A percentile compares a stretch with the other conserved stretches of the same genome.
These are phyloP conservation scores for Gephyroberyx darwinii DNA, from an alignment of 2,797 vertebrate genomes.

Conservation along the genomic window DNA sequence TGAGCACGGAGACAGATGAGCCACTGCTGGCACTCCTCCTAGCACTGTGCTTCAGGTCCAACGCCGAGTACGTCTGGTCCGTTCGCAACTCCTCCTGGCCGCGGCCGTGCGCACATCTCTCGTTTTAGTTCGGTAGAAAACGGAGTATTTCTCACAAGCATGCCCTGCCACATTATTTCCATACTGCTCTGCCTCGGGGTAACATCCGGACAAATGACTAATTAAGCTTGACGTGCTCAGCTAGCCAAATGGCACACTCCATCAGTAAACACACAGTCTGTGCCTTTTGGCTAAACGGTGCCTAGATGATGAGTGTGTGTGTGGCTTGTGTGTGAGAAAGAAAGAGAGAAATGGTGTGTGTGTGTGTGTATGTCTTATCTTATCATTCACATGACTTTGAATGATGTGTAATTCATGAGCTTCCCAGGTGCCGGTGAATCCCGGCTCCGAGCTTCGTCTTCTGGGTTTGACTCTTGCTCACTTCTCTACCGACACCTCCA, in stretches of 20 bases:
- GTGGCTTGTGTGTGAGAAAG: slow-evolving; percentile 2
- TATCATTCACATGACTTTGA: slow-evolving; percentile 27
- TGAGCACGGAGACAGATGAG: not conserved
- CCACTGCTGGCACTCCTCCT: slow-evolving; percentile 3
- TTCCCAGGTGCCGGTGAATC: slow-evolving; percentile 46
- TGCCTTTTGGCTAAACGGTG: slow-evolving; percentile 29
- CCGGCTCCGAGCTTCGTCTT: not conserved
- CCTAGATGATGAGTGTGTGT: slow-evolving; percentile 6
- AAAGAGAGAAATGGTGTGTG: slow-evolving; percentile 6
- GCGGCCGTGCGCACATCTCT: not conserved
- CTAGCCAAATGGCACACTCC: slow-evolving; percentile 31
- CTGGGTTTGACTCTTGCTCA: slow-evolving; percentile 11
- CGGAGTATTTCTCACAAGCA: slow-evolving; percentile 11
- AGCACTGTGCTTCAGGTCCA: not conserved
- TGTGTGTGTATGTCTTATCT: slow-evolving; percentile 17
- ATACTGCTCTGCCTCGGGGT: slow-evolving; percentile 17
- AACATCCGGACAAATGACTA: slow-evolving; percentile 39
- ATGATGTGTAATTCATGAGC: slow-evolving; percentile 52
- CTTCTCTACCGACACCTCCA: slow-evolving; percentile 30
- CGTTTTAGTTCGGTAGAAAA: slow-evolving; percentile 27
- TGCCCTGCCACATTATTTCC: slow-evolving; percentile 35
- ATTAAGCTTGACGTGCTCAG: slow-evolving; percentile 47
- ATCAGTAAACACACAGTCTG: slow-evolving; percentile 42
- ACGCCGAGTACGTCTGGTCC: slow-evolving; percentile 1
- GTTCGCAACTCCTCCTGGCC: slow-evolving; percentile 3